phyloP scores from a whole-genome alignment of 2,797 vertebrate species.

The Macroramphosus scolopax region DNA sequence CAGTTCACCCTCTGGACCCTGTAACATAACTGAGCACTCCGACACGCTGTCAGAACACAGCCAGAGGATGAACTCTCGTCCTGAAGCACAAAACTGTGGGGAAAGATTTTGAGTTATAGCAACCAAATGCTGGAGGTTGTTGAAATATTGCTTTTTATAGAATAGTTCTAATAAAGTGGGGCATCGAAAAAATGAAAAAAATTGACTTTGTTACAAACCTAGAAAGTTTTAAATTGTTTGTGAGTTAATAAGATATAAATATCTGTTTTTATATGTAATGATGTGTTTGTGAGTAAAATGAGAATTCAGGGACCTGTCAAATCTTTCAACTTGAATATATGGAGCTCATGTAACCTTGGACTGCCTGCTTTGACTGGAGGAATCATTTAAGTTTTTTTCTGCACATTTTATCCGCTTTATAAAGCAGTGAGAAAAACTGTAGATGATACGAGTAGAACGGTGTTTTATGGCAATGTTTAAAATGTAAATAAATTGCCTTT shows the following conservation, averaged over 20 bases:
- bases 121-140: conserved; percentile 78
- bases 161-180: conserved; percentile 75
- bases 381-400: conserved; percentile 48
- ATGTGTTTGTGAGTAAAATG: conserved; percentile 68
- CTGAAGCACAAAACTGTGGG: conserved; percentile 62
- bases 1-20: conserved; percentile 56
- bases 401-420: conserved; percentile 35
- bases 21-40: conserved; percentile 81
- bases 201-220: conserved; percentile 65
- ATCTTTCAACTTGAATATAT: conserved; percentile 33
- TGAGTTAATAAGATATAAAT: conserved; percentile 81
- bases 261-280: conserved; percentile 70
- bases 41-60: conserved; percentile 68
- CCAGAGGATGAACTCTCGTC: conserved; percentile 52
- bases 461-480: conserved; percentile 67
- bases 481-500: conserved; percentile 78
- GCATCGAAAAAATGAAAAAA: conserved; percentile 49
- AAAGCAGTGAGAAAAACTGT: conserved; percentile 48
- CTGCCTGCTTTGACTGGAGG: conserved; percentile 44
- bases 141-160: conserved; percentile 78
- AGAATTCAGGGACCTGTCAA: conserved; percentile 64
- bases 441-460: conserved; percentile 59
- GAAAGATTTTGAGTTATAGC: conserved; percentile 58
- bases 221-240: conserved; percentile 76
- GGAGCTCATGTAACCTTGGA: conserved; percentile 34